Percentiles rank a stretch among this genome's conserved stretches.
Evolutionary conservation across 23 tunicate genomes (phyloP).

Genomic region (Corella eumyota): DNA sequence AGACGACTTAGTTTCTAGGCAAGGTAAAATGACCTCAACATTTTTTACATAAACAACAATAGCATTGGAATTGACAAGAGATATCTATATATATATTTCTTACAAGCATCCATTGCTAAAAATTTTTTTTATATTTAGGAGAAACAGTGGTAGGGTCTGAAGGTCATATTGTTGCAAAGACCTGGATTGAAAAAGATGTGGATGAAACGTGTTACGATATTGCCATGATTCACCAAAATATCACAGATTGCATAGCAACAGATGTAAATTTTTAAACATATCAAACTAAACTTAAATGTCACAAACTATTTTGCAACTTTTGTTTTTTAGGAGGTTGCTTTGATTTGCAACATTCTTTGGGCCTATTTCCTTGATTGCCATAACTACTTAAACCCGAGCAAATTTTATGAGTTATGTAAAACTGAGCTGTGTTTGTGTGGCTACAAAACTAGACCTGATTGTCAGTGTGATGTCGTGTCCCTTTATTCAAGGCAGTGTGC

Average conservation of each 20-base stretch:
- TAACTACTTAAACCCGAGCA: conserved; percentile 13
- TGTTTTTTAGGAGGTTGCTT: conserved; percentile 7
- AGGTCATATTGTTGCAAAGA: conserved; percentile 32
- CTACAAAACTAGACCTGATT: conserved; percentile 14
- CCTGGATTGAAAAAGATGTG: conserved; percentile 35
- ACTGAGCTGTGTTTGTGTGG: conserved; percentile 42
- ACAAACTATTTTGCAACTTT: no score
- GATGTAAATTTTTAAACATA: conserved; percentile 7
- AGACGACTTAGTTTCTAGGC: conserved; percentile 25
- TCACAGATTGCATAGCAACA: conserved; percentile 8
- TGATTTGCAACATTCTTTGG: conserved; percentile 45
- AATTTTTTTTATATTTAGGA: no score
- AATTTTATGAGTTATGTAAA: conserved; percentile 20
- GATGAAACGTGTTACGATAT: conserved; percentile 31
- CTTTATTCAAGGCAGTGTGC: conserved; percentile 42
- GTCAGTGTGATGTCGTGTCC: conserved; percentile 33
- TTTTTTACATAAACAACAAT: no score
- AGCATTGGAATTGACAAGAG: no score
- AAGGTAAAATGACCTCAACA: conserved; percentile 25
- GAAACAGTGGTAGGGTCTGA: no score
- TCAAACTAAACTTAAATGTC: no score
- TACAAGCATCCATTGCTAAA: no score
- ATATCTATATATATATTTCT: no score
- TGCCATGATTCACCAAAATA: conserved; percentile 10
- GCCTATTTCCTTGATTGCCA: conserved; percentile 22